These are phyloP conservation scores for Aythya fuligula DNA, from an alignment of 2,797 vertebrate species.

Conservation along the genomic window DNA sequence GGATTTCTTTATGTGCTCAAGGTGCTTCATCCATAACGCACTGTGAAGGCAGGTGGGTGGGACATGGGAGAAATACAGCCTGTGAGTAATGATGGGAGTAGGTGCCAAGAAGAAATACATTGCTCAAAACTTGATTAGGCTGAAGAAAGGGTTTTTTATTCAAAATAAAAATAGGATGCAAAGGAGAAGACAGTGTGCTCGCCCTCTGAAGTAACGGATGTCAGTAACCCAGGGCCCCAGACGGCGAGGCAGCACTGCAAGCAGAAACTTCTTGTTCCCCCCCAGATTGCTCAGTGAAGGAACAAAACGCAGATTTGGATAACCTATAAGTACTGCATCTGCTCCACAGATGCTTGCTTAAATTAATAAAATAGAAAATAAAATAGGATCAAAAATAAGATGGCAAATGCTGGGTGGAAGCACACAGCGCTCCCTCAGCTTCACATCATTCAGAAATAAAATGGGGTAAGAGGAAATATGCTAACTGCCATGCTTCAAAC, in stretches of 20 bases:
- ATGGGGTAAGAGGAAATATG: neutral
- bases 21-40: neutral
- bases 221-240: neutral
- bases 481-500: neutral
- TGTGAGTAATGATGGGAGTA: neutral
- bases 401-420: constrained; percentile 39
- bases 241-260: neutral
- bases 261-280: constrained; percentile 14
- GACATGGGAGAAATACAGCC: neutral
- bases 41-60: neutral
- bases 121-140: neutral
- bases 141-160: neutral
- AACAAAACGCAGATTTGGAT: constrained; percentile 50
- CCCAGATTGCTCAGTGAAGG: constrained; percentile 38
- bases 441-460: constrained; percentile 34
- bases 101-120: neutral
- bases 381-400: too few species aligned
- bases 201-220: neutral
- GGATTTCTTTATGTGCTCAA: neutral
- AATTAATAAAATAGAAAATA: constrained; percentile 28
- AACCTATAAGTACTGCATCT: constrained; percentile 32
- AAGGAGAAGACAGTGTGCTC: neutral
- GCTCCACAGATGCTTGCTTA: constrained; percentile 51
- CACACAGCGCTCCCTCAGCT: constrained; percentile 21
- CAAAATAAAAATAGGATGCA: neutral